phyloP scores from a whole-genome alignment of 2,113 vertebrate genomes.

The Neodon shergylaensis region DNA sequence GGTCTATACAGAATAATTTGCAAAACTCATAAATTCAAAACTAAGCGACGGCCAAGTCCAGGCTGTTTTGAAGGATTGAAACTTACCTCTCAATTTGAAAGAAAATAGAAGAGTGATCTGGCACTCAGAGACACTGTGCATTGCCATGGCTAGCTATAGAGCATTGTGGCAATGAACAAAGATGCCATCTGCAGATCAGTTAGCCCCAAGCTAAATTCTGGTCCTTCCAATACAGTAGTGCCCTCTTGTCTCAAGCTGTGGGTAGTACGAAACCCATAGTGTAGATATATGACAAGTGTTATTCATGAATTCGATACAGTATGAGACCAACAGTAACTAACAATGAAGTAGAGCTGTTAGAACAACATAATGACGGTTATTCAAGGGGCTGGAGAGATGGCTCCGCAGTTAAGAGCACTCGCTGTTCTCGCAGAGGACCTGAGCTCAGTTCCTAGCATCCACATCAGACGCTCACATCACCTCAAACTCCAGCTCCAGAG shows the following conservation, averaged over 20 bases:
- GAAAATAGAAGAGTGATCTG: too few species aligned
- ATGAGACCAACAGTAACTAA: background rate
- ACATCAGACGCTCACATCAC: background rate
- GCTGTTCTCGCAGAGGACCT: background rate
- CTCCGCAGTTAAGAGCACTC: too few species aligned
- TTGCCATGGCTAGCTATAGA: too few species aligned
- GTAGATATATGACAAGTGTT: background rate
- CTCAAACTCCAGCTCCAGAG: background rate
- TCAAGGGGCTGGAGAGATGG: background rate
- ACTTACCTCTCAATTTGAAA: background rate
- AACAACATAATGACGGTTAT: background rate
- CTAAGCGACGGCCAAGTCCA: too few species aligned
- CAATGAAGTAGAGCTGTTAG: background rate
- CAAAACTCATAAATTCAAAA: background rate
- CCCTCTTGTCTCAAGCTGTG: background rate
- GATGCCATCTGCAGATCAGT: background rate
- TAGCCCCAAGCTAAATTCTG: background rate
- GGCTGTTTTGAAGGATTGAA: background rate
- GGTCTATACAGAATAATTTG: conserved; percentile 13
- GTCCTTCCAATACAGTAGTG: background rate
- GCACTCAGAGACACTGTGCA: background rate
- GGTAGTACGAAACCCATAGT: background rate
- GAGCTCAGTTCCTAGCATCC: background rate
- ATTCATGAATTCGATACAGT: background rate
- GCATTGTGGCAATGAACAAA: background rate